phyloP scores from a whole-genome alignment of 2,113 vertebrate species.

The Pontoporia blainvillei region DNA sequence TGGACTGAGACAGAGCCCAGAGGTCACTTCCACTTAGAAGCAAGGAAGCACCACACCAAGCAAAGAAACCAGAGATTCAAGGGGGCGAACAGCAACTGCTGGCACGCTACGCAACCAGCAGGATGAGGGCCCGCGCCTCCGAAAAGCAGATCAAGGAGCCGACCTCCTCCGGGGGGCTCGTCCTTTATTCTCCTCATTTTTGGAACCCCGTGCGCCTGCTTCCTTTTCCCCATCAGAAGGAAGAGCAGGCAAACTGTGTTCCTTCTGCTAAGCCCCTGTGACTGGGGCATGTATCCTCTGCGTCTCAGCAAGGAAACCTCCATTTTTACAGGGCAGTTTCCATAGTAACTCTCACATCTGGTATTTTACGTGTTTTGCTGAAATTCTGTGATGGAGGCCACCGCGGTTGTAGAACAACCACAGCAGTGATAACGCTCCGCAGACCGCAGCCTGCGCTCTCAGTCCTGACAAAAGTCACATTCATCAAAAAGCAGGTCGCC shows the following conservation, averaged over 20 bases:
- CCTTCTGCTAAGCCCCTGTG: not conserved
- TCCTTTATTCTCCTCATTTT: fast-evolving
- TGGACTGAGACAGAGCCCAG: not conserved
- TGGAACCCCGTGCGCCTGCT: fast-evolving
- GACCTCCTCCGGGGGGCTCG: not conserved
- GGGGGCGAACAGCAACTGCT: fast-evolving
- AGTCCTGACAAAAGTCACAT: not conserved
- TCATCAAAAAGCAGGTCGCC: not conserved
- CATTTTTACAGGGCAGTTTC: not conserved
- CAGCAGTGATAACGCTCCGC: not conserved
- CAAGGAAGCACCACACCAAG: not conserved
- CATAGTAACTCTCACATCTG: not conserved
- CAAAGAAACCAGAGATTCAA: not conserved
- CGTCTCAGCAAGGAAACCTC: not conserved
- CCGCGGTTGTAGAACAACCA: not conserved
- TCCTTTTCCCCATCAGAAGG: not conserved
- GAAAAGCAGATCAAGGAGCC: not conserved
- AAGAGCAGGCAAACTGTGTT: too few relatives aligned
- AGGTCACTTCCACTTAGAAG: not conserved
- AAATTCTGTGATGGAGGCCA: not conserved
- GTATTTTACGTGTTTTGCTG: not conserved
- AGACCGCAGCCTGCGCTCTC: fast-evolving
- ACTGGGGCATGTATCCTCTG: not conserved
- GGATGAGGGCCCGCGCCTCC: fast-evolving
- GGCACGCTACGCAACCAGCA: fast-evolving